Conservation (phyloP, 2,797 vertebrate species). For the Hyperoplus lanceolatus region DNA sequence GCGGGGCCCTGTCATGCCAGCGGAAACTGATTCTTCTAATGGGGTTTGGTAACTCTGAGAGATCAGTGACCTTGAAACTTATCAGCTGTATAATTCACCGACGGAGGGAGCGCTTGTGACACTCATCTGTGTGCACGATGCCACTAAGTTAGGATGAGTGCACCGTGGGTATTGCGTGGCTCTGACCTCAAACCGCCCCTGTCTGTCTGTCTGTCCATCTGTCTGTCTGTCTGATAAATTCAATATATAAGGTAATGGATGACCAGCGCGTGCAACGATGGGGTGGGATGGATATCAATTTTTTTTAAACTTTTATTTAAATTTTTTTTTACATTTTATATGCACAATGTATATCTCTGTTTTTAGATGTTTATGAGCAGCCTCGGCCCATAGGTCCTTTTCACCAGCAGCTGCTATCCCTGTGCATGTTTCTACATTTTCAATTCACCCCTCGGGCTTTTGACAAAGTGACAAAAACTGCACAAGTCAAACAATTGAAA, state of each 20-base stretch:
- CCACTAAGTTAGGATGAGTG: conserved; percentile 53
- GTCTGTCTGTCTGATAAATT: conserved; percentile 66
- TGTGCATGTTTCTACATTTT: conserved; percentile 34
- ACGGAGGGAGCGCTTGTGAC: conserved; percentile 66
- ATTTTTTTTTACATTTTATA: conserved; percentile 29
- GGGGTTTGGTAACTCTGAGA: conserved; percentile 54
- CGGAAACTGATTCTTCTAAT: conserved; percentile 67
- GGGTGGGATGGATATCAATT: conserved; percentile 33
- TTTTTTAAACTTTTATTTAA: conserved; percentile 31
- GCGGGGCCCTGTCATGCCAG: conserved; percentile 56
- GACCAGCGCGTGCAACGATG: conserved; percentile 53
- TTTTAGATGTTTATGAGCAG: conserved; percentile 38
- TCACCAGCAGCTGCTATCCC: conserved; percentile 31
- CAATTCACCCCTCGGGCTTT: conserved; percentile 10
- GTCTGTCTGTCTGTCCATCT: conserved; percentile 36
- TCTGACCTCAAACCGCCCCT: conserved; percentile 71
- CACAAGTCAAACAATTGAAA: conserved; percentile 52
- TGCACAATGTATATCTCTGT: conserved; percentile 31
- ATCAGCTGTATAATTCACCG: conserved; percentile 59
- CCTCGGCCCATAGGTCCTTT: conserved; percentile 23
- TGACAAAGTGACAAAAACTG: conserved; percentile 50
- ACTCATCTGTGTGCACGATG: conserved; percentile 57
- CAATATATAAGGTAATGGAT: conserved; percentile 50
- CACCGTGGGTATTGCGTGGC: conserved; percentile 44
- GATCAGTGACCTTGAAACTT: conserved; percentile 75